Evolutionary conservation across 2,113 vertebrate genomes (phyloP), one percentile per base, ranked within the genome.

Genomic region (Cololabis saira): DNA sequence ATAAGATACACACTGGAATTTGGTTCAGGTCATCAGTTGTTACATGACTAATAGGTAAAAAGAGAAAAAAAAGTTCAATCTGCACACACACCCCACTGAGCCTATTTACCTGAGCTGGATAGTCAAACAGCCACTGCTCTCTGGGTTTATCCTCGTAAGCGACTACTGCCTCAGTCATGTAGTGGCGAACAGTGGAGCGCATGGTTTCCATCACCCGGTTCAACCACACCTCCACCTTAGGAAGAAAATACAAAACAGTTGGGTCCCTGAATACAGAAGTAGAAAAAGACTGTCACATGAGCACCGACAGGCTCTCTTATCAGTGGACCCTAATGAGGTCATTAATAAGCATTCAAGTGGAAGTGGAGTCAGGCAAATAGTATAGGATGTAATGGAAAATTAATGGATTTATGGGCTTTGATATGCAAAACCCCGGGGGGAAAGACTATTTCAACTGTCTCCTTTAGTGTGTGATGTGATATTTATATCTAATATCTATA

Each of bases 171-270:
- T 95, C 93, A 0, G 92, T 90, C 95, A 98, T 94, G 86, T 94
- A 89, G 0, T 94, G 91, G 27, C 96, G 93, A 30, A 99, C 93
- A 0, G 97, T 95, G 47, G 93, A 89, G 45, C 93, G 94, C 98
- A 98, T 97, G 56, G 89, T 84, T 55, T 93, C 81, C 61, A 99
- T 91, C 5, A 99, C 92, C 0, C 61, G 88, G 42, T 91, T 96
- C 73, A 99, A 73, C 97, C 98, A 99, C 24, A 82, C 75, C 84
- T 99, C 98, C 11, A 97, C 97, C 97, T 99, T 21, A 49, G 5
- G 33, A 27, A 27, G 2, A 27, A 27, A 27, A 27, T 27, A 27
- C 24, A 53, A 30, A 48, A 17, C 40, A 5, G 44, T 48, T 14
- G 13, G 15, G 43, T 2, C 40, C 3, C 1, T 54, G 22, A 70